phyloP scores from a whole-genome alignment of 2,888 invertebrate species.

The Xylocampa areola region DNA sequence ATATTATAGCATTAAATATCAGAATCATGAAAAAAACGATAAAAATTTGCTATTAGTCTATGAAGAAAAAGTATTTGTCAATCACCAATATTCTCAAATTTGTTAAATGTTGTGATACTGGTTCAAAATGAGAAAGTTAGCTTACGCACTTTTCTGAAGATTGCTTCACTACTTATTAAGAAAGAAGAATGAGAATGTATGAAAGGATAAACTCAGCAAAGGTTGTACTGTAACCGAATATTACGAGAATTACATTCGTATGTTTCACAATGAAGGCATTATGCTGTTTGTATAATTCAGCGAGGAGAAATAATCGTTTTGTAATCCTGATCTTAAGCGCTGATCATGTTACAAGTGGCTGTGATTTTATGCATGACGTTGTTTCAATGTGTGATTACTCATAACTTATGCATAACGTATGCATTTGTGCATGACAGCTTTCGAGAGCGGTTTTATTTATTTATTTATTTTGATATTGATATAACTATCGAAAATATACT shows the following conservation, averaged over 20 bases:
- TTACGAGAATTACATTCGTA: neutral
- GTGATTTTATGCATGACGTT: slow-evolving; percentile 8
- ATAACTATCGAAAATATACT: too few species aligned
- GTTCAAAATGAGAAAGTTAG: slow-evolving; percentile 27
- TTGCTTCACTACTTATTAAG: neutral
- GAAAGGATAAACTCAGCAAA: slow-evolving; percentile 1
- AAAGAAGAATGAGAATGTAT: slow-evolving; percentile 24
- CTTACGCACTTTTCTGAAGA: slow-evolving; percentile 3
- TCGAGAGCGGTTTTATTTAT: too few species aligned
- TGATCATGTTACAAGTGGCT: slow-evolving; percentile 23
- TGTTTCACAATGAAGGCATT: slow-evolving; percentile 17
- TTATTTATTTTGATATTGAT: too few species aligned
- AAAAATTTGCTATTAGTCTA: too few species aligned
- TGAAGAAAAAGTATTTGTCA: too few species aligned
- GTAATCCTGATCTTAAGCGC: slow-evolving; percentile 11
- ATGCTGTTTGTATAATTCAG: slow-evolving; percentile 15
- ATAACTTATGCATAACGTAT: slow-evolving; percentile 2
- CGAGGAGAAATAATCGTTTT: slow-evolving; percentile 21
- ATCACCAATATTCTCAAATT: too few species aligned
- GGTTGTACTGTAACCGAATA: slow-evolving; percentile 20
- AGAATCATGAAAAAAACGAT: too few species aligned
- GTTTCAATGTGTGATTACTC: slow-evolving; percentile 2
- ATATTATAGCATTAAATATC: slow-evolving; percentile 13
- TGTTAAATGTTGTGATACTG: too few species aligned
- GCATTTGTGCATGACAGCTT: too few species aligned